Evolutionary conservation across 2,113 vertebrate genomes (phyloP).

Genomic region (Lamprologus ornatipinnis): DNA sequence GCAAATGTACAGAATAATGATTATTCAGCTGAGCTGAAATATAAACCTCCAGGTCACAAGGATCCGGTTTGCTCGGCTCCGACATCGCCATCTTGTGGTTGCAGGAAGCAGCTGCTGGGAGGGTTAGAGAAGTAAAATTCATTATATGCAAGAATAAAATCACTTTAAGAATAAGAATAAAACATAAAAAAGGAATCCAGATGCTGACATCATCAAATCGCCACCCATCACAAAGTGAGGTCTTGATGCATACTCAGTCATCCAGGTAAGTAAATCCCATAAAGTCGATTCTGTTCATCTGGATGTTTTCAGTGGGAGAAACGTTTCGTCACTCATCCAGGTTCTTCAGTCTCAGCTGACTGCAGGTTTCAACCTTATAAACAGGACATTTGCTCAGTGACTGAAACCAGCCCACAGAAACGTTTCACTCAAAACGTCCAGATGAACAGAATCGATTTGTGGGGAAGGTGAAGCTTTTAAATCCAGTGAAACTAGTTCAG

Average conservation of each 20-base stretch:
- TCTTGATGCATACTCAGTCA: not conserved
- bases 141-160: not conserved
- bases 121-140: not conserved
- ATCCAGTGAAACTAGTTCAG: not conserved
- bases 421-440: not conserved
- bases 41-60: not conserved
- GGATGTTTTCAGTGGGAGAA: not conserved
- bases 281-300: not conserved
- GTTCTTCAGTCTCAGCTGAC: not conserved
- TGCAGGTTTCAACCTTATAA: not conserved
- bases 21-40: not conserved
- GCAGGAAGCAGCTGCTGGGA: not conserved
- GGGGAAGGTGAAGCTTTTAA: not conserved
- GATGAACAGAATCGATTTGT: not conserved
- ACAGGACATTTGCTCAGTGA: not conserved
- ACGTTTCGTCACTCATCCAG: not conserved
- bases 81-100: not conserved
- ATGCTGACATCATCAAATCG: not conserved
- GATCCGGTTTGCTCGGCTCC: not conserved
- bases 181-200: not conserved
- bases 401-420: not conserved
- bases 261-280: not conserved
- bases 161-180: not conserved
- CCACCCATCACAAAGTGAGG: not conserved
- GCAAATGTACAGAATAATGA: not conserved